phyloP scores from a whole-genome alignment of 2,888 invertebrate species.

The Nomada goodeniana region DNA sequence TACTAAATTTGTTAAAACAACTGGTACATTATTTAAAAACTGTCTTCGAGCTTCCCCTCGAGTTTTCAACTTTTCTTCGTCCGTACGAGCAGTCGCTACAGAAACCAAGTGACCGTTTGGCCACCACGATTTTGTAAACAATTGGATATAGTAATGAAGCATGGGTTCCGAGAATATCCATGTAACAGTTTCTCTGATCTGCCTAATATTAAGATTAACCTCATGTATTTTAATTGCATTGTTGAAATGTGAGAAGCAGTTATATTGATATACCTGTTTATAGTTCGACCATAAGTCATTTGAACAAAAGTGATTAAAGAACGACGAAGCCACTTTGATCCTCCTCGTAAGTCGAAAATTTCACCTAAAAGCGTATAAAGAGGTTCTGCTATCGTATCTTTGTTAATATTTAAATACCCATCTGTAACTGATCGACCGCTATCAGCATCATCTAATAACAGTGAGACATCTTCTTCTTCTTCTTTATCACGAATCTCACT shows the following conservation, averaged over 20 bases:
- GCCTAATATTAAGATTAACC: slow-evolving; percentile 85
- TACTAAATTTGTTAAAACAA: slow-evolving; percentile 92
- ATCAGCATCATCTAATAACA: slow-evolving; percentile 89
- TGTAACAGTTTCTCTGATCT: slow-evolving; percentile 93
- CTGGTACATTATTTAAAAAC: slow-evolving; percentile 90
- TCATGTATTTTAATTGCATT: background rate
- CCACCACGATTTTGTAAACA: slow-evolving; percentile 95
- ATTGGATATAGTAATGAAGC: slow-evolving; percentile 94
- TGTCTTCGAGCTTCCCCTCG: slow-evolving; percentile 89
- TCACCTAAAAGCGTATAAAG: slow-evolving; percentile 94
- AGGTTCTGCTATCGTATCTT: slow-evolving; percentile 96
- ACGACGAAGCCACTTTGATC: slow-evolving; percentile 94
- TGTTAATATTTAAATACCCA: slow-evolving; percentile 83
- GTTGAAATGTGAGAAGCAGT: background rate
- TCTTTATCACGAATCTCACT: slow-evolving; percentile 89
- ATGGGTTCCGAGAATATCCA: slow-evolving; percentile 96
- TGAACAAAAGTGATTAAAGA: slow-evolving; percentile 96
- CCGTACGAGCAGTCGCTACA: slow-evolving; percentile 85
- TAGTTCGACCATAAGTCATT: slow-evolving; percentile 95
- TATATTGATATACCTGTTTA: slow-evolving; percentile 89
- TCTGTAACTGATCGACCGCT: slow-evolving; percentile 82
- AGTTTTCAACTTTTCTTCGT: slow-evolving; percentile 89
- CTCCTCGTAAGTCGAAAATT: slow-evolving; percentile 95
- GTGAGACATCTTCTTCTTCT: slow-evolving; percentile 93
- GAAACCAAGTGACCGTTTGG: slow-evolving; percentile 91